These are phyloP conservation scores for Parazoanthus darwini DNA, from an alignment of 92 coral and sea anemone species.

Conservation along the genomic window DNA sequence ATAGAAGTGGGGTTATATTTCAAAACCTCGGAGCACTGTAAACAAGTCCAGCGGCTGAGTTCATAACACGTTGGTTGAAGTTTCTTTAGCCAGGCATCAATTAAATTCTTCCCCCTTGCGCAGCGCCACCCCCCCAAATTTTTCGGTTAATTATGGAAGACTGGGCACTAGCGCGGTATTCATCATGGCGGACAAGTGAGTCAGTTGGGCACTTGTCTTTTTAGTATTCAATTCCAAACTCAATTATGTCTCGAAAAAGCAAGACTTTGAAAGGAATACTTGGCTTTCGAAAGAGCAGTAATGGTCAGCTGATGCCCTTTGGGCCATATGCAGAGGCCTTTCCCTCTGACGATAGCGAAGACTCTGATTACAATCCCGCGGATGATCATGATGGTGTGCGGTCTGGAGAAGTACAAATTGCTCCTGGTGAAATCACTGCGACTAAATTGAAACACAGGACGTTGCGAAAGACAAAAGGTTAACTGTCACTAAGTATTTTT, in stretches of 20 bases:
- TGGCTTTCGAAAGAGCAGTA: background rate
- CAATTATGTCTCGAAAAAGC: background rate
- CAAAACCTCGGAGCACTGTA: too few relatives aligned
- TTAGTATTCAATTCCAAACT: background rate
- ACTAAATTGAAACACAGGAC: background rate
- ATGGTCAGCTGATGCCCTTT: conserved; percentile 4
- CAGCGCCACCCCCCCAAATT: too few relatives aligned
- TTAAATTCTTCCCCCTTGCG: too few relatives aligned
- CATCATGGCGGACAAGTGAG: conserved; percentile 2
- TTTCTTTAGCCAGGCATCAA: too few relatives aligned
- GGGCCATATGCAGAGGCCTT: conserved; percentile 7
- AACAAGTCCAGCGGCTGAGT: too few relatives aligned
- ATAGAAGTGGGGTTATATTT: too few relatives aligned
- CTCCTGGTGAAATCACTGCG: background rate
- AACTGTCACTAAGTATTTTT: background rate
- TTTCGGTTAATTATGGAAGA: too few relatives aligned
- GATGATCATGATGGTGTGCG: background rate
- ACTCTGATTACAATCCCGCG: background rate
- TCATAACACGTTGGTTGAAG: too few relatives aligned
- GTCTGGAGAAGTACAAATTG: background rate
- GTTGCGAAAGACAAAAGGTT: conserved; percentile 1
- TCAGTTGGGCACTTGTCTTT: background rate
- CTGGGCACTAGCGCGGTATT: background rate
- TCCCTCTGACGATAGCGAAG: conserved; percentile 2
- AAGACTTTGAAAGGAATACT: conserved; percentile 15